Conservation (phyloP, 2,113 vertebrate genomes). For the Baryphthengus martii region DNA sequence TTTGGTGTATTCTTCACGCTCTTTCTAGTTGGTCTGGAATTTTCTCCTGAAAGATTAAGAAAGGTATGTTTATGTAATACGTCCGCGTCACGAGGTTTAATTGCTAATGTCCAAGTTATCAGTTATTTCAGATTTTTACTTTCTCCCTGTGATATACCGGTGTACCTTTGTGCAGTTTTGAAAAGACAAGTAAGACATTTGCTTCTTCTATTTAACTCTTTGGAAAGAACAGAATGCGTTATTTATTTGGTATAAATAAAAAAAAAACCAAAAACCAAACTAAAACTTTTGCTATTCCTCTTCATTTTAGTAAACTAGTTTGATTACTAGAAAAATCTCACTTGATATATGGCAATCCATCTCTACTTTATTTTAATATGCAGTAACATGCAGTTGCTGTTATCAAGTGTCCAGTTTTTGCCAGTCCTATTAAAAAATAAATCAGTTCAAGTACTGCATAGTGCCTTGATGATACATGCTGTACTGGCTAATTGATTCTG, state of each 20-base stretch:
- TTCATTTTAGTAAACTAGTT: background rate
- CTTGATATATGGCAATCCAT: background rate
- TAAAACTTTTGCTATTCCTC: background rate
- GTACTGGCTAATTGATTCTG: background rate
- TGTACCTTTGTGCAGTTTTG: background rate
- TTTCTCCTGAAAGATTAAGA: conserved; percentile 93
- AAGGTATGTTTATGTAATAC: conserved; percentile 78
- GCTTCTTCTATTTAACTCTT: background rate
- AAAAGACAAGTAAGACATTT: background rate
- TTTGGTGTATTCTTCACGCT: conserved; percentile 98
- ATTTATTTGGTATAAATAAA: background rate
- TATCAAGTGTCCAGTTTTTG: background rate
- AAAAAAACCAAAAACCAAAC: background rate
- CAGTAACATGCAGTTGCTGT: background rate
- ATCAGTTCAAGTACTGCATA: background rate
- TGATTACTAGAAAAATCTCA: background rate
- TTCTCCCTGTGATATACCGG: background rate
- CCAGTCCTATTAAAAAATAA: background rate
- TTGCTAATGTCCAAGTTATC: background rate
- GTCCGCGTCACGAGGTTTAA: background rate
- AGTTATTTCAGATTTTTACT: background rate
- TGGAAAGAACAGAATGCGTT: background rate
- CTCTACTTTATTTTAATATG: background rate
- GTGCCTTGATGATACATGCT: background rate
- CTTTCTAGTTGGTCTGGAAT: conserved; percentile 96